Conservation (phyloP, 2,888 invertebrate species). For the Lithophane leautieri region DNA sequence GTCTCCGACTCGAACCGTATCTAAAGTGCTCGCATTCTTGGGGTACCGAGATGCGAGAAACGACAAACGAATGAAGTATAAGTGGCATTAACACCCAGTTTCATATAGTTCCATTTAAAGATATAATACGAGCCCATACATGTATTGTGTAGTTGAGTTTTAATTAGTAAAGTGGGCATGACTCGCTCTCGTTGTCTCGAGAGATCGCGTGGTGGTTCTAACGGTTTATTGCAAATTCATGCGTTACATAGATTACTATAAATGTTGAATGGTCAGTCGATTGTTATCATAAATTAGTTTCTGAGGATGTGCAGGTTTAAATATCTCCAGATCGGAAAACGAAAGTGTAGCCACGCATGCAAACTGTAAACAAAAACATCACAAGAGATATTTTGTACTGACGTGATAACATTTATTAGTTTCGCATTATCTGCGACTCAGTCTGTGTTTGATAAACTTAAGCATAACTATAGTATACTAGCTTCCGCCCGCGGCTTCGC, state of each 20-base stretch:
- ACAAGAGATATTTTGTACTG: slow-evolving; percentile 29
- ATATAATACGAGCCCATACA: slow-evolving; percentile 23
- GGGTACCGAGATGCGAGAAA: slow-evolving; percentile 20
- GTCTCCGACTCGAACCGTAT: slow-evolving; percentile 41
- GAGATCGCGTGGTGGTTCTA: slow-evolving; percentile 77
- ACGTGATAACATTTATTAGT: slow-evolving; percentile 19
- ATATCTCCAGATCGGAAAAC: slow-evolving; percentile 43
- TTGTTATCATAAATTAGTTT: slow-evolving; percentile 52
- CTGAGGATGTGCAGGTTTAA: slow-evolving; percentile 37
- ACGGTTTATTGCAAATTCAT: slow-evolving; percentile 75
- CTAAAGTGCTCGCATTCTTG: slow-evolving; percentile 35
- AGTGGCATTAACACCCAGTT: slow-evolving; percentile 48
- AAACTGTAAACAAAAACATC: slow-evolving; percentile 50
- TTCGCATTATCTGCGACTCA: slow-evolving; percentile 7
- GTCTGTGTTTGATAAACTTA: slow-evolving; percentile 22
- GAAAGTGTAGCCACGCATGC: slow-evolving; percentile 39
- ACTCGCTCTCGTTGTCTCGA: slow-evolving; percentile 74
- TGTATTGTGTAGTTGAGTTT: slow-evolving; percentile 63
- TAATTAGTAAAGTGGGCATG: slow-evolving; percentile 85
- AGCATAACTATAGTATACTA: not conserved
- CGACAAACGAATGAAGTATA: slow-evolving; percentile 36
- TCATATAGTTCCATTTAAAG: slow-evolving; percentile 46
- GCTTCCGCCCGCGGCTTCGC: no score
- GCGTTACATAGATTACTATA: slow-evolving; percentile 71
- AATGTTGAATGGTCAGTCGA: slow-evolving; percentile 66